Conservation (phyloP, 2,113 vertebrate genomes). For the Oxyruncus cristatus region DNA sequence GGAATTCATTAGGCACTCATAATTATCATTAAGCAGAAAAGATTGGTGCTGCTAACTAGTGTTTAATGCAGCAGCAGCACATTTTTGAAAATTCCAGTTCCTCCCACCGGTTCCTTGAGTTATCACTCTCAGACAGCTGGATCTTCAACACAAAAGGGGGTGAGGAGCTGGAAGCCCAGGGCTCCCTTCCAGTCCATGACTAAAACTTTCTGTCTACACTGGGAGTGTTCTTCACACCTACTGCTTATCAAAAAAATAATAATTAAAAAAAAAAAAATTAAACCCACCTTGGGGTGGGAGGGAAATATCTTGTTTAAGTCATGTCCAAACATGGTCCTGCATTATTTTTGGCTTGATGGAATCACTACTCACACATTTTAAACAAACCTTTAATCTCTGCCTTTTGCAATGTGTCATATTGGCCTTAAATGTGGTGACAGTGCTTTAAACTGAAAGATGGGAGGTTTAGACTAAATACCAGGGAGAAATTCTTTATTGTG, state of each 20-base stretch:
- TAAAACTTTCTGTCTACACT: background rate
- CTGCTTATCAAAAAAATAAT: background rate
- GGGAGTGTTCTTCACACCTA: background rate
- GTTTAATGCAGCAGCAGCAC: background rate
- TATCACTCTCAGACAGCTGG: background rate
- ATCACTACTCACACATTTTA: background rate
- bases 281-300: too few relatives aligned
- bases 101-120: background rate
- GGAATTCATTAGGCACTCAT: background rate
- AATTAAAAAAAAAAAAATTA: background rate
- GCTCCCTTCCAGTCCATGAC: background rate
- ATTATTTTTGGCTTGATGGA: background rate
- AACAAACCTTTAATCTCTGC: background rate
- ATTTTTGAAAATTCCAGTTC: background rate
- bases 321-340: background rate
- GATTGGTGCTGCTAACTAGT: background rate
- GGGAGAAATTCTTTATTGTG: background rate
- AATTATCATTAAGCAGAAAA: background rate
- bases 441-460: background rate
- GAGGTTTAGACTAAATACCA: background rate
- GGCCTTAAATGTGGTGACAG: background rate
- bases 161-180: background rate
- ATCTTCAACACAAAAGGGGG: background rate
- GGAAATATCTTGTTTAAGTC: background rate
- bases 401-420: background rate